Evolutionary conservation across 2,888 invertebrate species (phyloP).

Genomic region (Physocephala rufipes): DNA sequence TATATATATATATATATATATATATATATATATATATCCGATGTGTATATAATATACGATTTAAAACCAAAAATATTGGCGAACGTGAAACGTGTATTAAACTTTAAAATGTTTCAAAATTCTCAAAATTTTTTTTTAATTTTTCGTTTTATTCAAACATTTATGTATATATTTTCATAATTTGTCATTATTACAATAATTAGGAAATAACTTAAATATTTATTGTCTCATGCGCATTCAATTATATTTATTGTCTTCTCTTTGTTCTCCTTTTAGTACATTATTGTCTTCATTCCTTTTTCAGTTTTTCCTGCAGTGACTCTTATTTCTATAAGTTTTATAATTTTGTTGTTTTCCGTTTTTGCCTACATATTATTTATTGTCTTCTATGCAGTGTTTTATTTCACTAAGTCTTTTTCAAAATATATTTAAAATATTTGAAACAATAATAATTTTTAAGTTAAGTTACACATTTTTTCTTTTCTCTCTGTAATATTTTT

Average conservation of each 20-base stretch:
- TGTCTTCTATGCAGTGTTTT: conserved; percentile 42
- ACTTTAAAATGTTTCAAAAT: too few relatives aligned
- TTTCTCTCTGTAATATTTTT: neutral
- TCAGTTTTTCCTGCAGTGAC: neutral
- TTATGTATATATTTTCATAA: too few relatives aligned
- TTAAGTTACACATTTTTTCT: too few relatives aligned
- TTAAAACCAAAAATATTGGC: too few relatives aligned
- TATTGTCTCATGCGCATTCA: too few relatives aligned
- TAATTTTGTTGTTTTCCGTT: conserved; percentile 18
- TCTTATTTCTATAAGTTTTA: conserved; percentile 16
- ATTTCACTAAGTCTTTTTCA: conserved; percentile 5
- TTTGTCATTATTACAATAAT: too few relatives aligned
- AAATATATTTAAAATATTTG: neutral
- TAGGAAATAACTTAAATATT: too few relatives aligned
- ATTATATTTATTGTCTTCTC: conserved; percentile 22
- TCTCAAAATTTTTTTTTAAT: too few relatives aligned
- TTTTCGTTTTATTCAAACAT: too few relatives aligned
- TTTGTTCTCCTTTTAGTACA: conserved; percentile 24
- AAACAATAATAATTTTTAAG: neutral
- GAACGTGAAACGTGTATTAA: too few relatives aligned
- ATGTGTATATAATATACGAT: too few relatives aligned
- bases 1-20: conserved; percentile 38
- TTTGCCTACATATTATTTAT: conserved; percentile 34
- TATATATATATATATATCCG: neutral
- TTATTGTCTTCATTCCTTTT: conserved; percentile 4